Conservation (phyloP, 1,140 invertebrate genomes). For the Hyles euphorbiae region DNA sequence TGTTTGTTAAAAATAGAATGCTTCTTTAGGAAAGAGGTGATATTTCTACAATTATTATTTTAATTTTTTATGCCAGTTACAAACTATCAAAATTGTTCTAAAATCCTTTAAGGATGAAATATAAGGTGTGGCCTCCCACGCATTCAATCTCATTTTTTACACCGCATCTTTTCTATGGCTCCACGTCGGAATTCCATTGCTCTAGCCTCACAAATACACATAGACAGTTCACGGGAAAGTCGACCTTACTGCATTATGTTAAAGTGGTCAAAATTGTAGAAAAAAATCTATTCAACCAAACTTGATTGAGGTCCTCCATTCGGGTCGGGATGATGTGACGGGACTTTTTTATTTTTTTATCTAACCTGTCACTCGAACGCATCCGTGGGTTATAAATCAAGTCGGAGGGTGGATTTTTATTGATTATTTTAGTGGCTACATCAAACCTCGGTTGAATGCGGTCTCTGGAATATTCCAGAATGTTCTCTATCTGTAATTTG, state of each 20-base stretch:
- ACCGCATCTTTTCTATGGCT: slow-evolving; percentile 43
- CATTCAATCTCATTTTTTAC: slow-evolving; percentile 47
- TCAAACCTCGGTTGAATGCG: too few species aligned
- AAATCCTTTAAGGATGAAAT: too few species aligned
- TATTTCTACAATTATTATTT: too few species aligned
- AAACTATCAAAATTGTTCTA: too few species aligned
- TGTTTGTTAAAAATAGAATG: too few species aligned
- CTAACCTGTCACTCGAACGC: slow-evolving; percentile 41
- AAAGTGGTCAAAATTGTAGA: slow-evolving; percentile 15
- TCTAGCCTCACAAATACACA: slow-evolving; percentile 3
- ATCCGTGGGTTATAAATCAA: slow-evolving; percentile 54
- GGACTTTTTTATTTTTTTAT: slow-evolving; percentile 41
- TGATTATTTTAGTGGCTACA: background rate
- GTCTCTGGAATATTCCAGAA: too few species aligned
- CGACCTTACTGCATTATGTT: background rate
- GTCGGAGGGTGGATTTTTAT: slow-evolving; percentile 10
- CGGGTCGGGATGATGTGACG: slow-evolving; percentile 45
- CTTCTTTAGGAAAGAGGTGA: too few species aligned
- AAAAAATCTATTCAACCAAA: slow-evolving; percentile 49
- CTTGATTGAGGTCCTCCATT: slow-evolving; percentile 30
- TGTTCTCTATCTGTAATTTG: too few species aligned
- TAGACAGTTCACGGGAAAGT: slow-evolving; percentile 1
- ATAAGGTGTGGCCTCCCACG: slow-evolving; percentile 35
- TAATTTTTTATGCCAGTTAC: too few species aligned
- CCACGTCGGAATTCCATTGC: slow-evolving; percentile 47